Base-by-base conservation (phyloP, 2,113 vertebrate species). In the Alectura lathami region DNA sequence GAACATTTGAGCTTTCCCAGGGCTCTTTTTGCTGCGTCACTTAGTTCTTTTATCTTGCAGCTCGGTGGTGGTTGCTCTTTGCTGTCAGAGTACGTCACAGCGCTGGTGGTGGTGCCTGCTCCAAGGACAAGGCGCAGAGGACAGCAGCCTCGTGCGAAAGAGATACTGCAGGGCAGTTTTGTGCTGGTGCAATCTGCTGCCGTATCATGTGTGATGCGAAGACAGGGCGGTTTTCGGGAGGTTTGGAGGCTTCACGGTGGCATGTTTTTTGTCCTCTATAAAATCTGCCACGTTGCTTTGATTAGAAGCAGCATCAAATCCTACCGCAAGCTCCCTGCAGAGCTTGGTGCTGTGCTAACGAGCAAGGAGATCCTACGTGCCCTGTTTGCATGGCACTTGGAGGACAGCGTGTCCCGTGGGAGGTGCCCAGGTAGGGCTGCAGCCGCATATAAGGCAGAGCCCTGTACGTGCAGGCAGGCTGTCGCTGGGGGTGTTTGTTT, bases 1-100 rank as follows among this genome's bases (percentile, higher is more conserved):
- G 72, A 79, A 38, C 14, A 11, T 59, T 50, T 89, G 87, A 93
- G 93, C 34, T 77, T 93, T 95, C 96, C 82, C 93, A 94, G 95
- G 81, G 69, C 86, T 81, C 73, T 88, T 80, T 80, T 18, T 86
- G 81, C 92, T 89, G 81, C 94, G 86, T 96, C 93, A 88, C 74
- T 77, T 40, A 48, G 91, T 29, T 83, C 74, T 93, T 94, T 88
- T 51, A 32, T 59, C 68, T 90, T 89, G 83, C 78, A 81, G 4
- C 77, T 57, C 0, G 3, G 24, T 84, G 79, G 73, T 88, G 16
- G 89, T 83, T 63, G 79, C 86, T 91, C n/a, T 82, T 89, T 67
- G 4, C 89, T 17, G 8, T n/a, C 68, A 36, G 24, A 90, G 60
- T 20, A 45, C 12, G 2, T 82, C 64, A 70, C 47, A 64, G 57